These are phyloP conservation scores for Epirrita christyi DNA, from an alignment of 2,888 invertebrate genomes.

Conservation along the genomic window DNA sequence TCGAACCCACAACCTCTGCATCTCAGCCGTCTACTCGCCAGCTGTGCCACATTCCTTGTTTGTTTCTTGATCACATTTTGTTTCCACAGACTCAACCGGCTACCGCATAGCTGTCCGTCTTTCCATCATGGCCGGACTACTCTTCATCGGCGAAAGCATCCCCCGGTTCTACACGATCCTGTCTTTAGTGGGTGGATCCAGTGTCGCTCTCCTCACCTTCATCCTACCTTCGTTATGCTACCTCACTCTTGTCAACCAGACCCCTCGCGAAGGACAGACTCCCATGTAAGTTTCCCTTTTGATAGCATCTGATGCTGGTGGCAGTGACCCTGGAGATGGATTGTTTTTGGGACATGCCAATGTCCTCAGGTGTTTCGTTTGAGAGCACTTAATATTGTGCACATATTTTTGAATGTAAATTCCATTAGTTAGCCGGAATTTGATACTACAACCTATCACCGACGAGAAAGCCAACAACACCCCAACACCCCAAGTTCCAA, in stretches of 20 bases:
- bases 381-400: no score
- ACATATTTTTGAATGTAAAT: no score
- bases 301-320: neutral
- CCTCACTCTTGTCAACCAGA: slow-evolving; percentile 83
- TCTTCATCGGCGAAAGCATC: slow-evolving; percentile 87
- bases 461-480: no score
- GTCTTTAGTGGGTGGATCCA: slow-evolving; percentile 89
- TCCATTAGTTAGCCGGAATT: no score
- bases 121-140: slow-evolving; percentile 82
- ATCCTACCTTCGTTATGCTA: slow-evolving; percentile 88
- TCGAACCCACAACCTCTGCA: no score
- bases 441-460: no score
- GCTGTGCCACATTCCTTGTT: no score
- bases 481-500: no score
- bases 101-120: slow-evolving; percentile 85
- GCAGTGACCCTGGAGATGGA: neutral
- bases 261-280: slow-evolving; percentile 55
- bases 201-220: slow-evolving; percentile 87
- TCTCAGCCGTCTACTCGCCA: no score
- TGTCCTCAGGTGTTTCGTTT: neutral
- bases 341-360: neutral
- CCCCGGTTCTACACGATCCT: slow-evolving; percentile 89
- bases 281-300: slow-evolving; percentile 51
- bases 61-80: no score
- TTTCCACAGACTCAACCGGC: slow-evolving; percentile 82